A percentile compares a stretch with the other conserved stretches of the same genome.
These are phyloP conservation scores for Okapia johnstoni DNA, from an alignment of 2,113 vertebrate species.

Conservation along the genomic window DNA sequence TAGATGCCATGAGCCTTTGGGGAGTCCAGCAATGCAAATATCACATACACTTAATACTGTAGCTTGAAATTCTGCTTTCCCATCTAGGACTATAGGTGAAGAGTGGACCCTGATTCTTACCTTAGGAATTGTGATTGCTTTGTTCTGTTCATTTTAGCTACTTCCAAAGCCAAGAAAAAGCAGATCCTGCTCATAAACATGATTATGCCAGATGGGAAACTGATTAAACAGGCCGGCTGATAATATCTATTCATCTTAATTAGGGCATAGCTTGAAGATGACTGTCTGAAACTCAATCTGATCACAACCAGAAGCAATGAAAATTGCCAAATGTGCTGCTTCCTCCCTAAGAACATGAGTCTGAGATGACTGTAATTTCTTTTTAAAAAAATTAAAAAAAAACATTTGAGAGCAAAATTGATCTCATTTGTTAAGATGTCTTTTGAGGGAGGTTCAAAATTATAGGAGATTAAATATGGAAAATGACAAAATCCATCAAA, in stretches of 20 bases:
- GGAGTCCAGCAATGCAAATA: not conserved
- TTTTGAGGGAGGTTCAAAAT: constrained; percentile 49
- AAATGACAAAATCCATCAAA: constrained; percentile 65
- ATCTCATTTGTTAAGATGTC: constrained; percentile 57
- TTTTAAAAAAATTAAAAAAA: constrained; percentile 24
- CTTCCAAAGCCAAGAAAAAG: constrained; percentile 40
- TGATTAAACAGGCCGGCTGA: constrained; percentile 73
- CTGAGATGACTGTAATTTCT: constrained; percentile 58
- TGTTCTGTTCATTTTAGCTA: constrained; percentile 22
- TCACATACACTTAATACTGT: not conserved
- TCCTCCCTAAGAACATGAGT: constrained; percentile 55
- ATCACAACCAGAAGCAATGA: constrained; percentile 66
- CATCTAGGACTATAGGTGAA: not conserved
- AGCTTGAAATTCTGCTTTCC: not conserved
- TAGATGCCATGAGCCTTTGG: not conserved
- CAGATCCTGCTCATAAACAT: constrained; percentile 56
- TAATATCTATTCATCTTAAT: constrained; percentile 78
- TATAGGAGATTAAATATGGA: not conserved
- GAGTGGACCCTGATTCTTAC: not conserved
- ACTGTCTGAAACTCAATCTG: constrained; percentile 66
- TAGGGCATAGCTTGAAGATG: constrained; percentile 60
- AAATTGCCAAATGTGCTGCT: constrained; percentile 58
- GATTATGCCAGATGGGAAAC: constrained; percentile 71
- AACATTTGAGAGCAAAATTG: constrained; percentile 28
- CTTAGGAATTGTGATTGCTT: not conserved